These are phyloP conservation scores for Antidorcas marsupialis DNA, from an alignment of 2,113 vertebrate genomes.

Conservation along the genomic window DNA sequence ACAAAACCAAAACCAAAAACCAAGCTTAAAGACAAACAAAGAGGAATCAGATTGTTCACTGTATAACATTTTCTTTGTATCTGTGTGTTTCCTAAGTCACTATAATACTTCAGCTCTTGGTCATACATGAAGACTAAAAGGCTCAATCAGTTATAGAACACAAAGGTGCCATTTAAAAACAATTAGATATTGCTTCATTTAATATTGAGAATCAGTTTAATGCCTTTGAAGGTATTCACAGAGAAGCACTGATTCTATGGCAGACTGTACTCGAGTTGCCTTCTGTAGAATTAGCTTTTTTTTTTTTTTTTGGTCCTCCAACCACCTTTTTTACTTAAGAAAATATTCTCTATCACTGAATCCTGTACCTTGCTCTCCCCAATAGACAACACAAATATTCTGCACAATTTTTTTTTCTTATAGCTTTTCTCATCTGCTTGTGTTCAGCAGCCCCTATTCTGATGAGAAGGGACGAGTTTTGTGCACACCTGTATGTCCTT, in stretches of 20 bases:
- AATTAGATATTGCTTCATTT: not conserved
- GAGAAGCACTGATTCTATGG: not conserved
- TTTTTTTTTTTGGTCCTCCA: not conserved
- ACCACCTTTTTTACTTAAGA: not conserved
- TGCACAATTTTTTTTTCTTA: not conserved
- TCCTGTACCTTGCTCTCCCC: not conserved
- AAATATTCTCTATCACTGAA: not conserved
- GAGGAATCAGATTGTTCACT: not conserved
- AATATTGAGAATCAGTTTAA: not conserved
- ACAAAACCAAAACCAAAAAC: not conserved
- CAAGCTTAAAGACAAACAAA: conserved; percentile 43
- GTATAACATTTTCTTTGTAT: not conserved
- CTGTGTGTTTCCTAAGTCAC: not conserved
- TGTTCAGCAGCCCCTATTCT: not conserved
- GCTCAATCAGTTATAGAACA: not conserved
- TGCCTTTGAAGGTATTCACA: not conserved
- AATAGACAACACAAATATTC: not conserved
- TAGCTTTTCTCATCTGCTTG: not conserved
- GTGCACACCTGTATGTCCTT: not conserved
- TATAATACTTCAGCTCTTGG: not conserved
- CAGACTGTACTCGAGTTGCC: not conserved
- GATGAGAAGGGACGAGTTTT: conserved; percentile 10
- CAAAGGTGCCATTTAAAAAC: not conserved
- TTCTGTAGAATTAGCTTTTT: not conserved
- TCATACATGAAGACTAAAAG: not conserved